These are phyloP conservation scores for Reticulitermes lucifugus DNA, from an alignment of 2,888 invertebrate genomes.

Conservation along the genomic window DNA sequence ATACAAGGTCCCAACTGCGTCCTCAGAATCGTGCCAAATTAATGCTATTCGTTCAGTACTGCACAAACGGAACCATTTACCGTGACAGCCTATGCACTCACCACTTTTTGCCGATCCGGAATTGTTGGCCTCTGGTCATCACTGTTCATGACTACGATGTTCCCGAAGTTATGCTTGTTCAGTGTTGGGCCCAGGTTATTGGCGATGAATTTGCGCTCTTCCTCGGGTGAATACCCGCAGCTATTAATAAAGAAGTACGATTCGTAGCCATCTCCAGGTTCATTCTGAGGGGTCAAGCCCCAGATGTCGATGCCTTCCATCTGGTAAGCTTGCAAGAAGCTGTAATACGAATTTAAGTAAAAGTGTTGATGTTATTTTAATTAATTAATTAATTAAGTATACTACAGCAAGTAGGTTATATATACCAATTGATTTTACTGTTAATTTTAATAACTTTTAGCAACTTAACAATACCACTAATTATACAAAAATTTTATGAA, in stretches of 20 bases:
- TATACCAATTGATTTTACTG: too few relatives aligned
- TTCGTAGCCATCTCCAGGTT: slow-evolving; percentile 28
- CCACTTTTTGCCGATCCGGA: slow-evolving; percentile 4
- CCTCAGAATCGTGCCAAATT: too few relatives aligned
- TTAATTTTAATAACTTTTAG: too few relatives aligned
- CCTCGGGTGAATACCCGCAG: slow-evolving; percentile 26
- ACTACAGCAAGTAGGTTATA: too few relatives aligned
- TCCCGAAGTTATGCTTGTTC: neutral
- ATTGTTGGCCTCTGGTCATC: neutral
- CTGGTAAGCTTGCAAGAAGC: neutral
- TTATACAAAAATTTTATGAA: too few relatives aligned
- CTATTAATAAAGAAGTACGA: slow-evolving; percentile 27
- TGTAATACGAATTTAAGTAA: neutral
- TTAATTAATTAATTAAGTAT: too few relatives aligned
- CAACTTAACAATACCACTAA: too few relatives aligned
- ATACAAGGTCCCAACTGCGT: too few relatives aligned
- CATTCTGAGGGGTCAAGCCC: slow-evolving; percentile 18
- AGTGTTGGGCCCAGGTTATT: slow-evolving; percentile 20
- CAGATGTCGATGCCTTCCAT: neutral
- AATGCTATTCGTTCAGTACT: too few relatives aligned
- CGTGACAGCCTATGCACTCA: neutral
- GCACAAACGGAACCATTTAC: too few relatives aligned
- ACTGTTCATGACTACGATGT: neutral
- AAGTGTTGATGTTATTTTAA: too few relatives aligned
- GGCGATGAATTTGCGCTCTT: slow-evolving; percentile 25